Percentiles rank a stretch among this genome's conserved stretches.
phyloP scores from a whole-genome alignment of 2,113 vertebrate species.

The Dasypus novemcinctus region DNA sequence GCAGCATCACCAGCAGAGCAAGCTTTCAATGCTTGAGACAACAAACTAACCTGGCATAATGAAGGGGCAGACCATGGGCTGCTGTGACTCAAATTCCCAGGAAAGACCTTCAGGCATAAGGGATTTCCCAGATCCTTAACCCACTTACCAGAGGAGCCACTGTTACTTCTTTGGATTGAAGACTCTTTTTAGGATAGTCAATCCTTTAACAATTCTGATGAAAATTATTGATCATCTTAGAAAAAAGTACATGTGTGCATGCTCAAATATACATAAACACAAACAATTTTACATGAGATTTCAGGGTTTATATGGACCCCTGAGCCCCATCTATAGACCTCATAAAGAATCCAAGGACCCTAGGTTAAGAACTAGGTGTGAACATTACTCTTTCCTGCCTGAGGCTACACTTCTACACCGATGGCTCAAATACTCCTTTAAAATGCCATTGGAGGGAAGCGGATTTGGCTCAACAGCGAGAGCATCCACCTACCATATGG shows the following conservation, averaged over 20 bases:
- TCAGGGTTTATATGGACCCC: not conserved
- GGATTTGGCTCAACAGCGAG: too few relatives aligned
- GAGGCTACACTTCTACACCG: not conserved
- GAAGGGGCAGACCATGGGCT: not conserved
- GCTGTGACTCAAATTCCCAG: not conserved
- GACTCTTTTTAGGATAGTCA: not conserved
- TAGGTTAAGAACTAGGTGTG: not conserved
- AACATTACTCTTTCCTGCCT: not conserved
- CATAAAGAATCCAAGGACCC: not conserved
- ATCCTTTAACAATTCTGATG: not conserved
- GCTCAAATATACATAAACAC: not conserved
- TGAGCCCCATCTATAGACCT: not conserved
- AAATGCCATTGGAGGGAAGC: too few relatives aligned
- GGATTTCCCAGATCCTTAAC: not conserved
- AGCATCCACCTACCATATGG: too few relatives aligned
- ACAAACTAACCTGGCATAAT: not conserved
- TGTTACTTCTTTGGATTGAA: not conserved
- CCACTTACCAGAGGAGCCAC: not conserved
- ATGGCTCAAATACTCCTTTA: not conserved
- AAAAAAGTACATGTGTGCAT: slow-evolving; percentile 3
- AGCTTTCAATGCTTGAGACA: not conserved
- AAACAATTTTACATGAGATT: not conserved
- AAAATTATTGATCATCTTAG: slow-evolving; percentile 2
- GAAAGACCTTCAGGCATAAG: not conserved
- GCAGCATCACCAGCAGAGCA: not conserved